Conservation (phyloP, 2,113 vertebrate genomes). For the Passer montanus region DNA sequence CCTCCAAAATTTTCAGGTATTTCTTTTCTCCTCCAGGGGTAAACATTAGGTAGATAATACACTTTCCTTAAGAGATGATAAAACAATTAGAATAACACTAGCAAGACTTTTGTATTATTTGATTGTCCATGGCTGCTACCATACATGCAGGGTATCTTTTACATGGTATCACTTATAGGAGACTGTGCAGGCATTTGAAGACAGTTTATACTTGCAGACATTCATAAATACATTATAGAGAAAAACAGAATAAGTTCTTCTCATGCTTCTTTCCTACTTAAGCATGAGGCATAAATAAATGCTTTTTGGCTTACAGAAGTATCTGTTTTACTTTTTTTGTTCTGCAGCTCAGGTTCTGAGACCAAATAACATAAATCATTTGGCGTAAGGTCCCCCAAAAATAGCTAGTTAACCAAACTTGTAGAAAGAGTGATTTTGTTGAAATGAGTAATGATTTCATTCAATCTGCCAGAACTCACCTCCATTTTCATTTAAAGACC, state of each 20-base stretch:
- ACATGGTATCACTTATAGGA: neutral
- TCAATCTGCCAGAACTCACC: fast-evolving
- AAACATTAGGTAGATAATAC: neutral
- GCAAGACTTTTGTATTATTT: neutral
- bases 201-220: neutral
- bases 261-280: neutral
- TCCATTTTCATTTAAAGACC: neutral
- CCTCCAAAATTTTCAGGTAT: constrained; percentile 80
- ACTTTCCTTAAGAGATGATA: neutral
- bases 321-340: neutral
- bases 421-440: neutral
- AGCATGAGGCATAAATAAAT: fast-evolving
- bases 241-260: neutral
- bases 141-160: neutral
- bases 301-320: neutral
- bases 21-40: neutral
- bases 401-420: neutral
- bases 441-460: neutral
- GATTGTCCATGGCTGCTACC: neutral
- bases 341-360: neutral
- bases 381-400: fast-evolving
- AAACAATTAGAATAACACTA: neutral
- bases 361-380: neutral
- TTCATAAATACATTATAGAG: neutral
- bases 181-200: neutral